A percentile compares a stretch with the other conserved stretches of the same genome.
These are phyloP conservation scores for Pristis pectinata DNA, from an alignment of 2,797 vertebrate species.

Conservation along the genomic window DNA sequence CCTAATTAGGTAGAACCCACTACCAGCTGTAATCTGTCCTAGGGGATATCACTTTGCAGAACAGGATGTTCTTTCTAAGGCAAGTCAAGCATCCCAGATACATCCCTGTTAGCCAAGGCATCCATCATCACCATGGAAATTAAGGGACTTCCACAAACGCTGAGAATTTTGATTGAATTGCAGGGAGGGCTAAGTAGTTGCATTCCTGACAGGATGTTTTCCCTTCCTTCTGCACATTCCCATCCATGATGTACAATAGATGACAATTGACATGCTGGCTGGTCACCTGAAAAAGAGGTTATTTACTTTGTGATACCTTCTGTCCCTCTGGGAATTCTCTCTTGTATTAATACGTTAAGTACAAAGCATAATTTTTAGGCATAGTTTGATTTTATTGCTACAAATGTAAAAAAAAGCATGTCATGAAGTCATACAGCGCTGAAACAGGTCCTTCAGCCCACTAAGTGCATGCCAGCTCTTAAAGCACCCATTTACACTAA, in stretches of 20 bases:
- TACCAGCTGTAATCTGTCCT: not conserved
- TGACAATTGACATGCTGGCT: not conserved
- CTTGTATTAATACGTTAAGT: not conserved
- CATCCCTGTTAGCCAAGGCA: not conserved
- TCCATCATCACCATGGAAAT: not conserved
- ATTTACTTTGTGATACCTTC: not conserved
- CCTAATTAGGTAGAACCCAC: not conserved
- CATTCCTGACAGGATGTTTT: not conserved
- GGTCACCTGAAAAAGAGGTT: not conserved
- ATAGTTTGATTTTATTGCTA: not conserved
- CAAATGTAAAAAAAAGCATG: not conserved
- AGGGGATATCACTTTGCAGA: not conserved
- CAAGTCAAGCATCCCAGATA: not conserved
- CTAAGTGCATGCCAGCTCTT: too few species aligned
- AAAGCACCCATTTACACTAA: too few species aligned
- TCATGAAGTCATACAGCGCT: not conserved
- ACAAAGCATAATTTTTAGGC: not conserved
- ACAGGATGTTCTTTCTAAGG: not conserved
- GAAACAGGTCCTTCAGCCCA: too few species aligned
- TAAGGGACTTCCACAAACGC: not conserved
- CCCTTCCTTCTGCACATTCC: not conserved
- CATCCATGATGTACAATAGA: not conserved
- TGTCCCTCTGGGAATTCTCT: not conserved
- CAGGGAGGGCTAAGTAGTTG: not conserved
- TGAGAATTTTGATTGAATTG: not conserved